Evolutionary conservation across 2,113 vertebrate species (phyloP), one percentile per base, ranked within the genome.

Genomic region (Passer montanus): DNA sequence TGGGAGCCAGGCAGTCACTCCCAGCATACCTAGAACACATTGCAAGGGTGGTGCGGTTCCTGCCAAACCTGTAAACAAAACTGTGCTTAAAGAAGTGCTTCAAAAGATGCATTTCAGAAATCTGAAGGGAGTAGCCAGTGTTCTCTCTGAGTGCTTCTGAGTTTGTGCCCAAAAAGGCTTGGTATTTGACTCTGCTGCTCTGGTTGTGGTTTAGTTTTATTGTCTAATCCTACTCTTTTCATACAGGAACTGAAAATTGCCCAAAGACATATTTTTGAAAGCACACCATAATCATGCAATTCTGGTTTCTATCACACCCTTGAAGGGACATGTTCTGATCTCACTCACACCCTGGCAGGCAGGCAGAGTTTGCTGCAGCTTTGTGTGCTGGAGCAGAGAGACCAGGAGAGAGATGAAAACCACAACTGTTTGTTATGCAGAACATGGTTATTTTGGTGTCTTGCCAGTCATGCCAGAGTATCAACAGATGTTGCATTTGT

Each of bases 241-340:
- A 49, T 70, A 47, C 21, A 53, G 84, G 50, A 88, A 83, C 35
- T 67, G 63, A 93, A 91, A 86, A 93, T 90, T 84, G 78, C 59
- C 46, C 78, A 39, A 89, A 83, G 53, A 87, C 9, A 6, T 83
- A 58, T 83, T 94, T 95, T 88, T 63, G 19, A 90, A 69, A 80
- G 66, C 88, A 93, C 41, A 66, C 67, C 30, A 33, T 88, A 86
- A 83, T 85, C 63, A 30, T 47, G 53, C 19, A 44, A 63, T 90
- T 96, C 75, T 93, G 75, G 67, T 89, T 96, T 91, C 78, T 63
- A 20, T 93, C 82, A 63, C 41, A 22, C 35, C 35, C 84, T 80
- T 37, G 41, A 80, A 93, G 46, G 50, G 55, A 67, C 19, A 4
- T 85, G 76, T 94, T 92, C 76, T 78, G 83, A 75, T 90, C 62